These are phyloP conservation scores for Standfussiana lucernea DNA, from an alignment of 2,888 invertebrate genomes.

Conservation along the genomic window DNA sequence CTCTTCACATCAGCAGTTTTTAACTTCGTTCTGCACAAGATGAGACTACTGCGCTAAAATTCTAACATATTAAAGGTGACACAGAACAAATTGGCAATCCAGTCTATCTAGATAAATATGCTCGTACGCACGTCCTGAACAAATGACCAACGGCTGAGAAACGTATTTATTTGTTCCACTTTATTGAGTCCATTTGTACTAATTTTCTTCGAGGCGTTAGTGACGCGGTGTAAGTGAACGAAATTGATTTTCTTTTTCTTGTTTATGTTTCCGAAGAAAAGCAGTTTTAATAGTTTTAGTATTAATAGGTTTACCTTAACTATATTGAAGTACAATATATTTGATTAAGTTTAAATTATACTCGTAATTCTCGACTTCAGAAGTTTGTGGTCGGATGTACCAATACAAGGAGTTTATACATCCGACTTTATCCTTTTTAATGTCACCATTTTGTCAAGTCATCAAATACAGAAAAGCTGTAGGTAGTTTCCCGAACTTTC, in stretches of 20 bases:
- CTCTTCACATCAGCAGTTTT: not conserved
- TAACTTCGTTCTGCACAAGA: not conserved
- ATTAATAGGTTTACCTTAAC: not conserved
- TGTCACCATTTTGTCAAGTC: not conserved
- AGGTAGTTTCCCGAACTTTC: not conserved
- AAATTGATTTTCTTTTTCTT: slow-evolving; percentile 59
- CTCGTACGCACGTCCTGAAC: slow-evolving; percentile 59
- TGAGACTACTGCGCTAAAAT: slow-evolving; percentile 24
- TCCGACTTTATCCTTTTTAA: no score
- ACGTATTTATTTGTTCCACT: slow-evolving; percentile 63
- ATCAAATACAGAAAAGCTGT: not conserved
- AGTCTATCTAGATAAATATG: slow-evolving; percentile 59
- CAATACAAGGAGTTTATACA: no score
- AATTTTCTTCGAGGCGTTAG: slow-evolving; percentile 57
- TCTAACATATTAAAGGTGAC: slow-evolving; percentile 23
- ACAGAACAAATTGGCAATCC: slow-evolving; percentile 51
- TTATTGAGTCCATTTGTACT: slow-evolving; percentile 69
- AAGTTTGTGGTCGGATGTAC: no score
- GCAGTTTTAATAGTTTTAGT: slow-evolving; percentile 17
- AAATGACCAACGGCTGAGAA: slow-evolving; percentile 63
- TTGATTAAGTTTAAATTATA: not conserved
- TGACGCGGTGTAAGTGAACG: slow-evolving; percentile 47
- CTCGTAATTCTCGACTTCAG: no score
- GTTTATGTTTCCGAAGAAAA: slow-evolving; percentile 12
- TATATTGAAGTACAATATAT: slow-evolving; percentile 10